Evolutionary conservation across 2,113 vertebrate species (phyloP).

Genomic region (Hystrix brachyura): DNA sequence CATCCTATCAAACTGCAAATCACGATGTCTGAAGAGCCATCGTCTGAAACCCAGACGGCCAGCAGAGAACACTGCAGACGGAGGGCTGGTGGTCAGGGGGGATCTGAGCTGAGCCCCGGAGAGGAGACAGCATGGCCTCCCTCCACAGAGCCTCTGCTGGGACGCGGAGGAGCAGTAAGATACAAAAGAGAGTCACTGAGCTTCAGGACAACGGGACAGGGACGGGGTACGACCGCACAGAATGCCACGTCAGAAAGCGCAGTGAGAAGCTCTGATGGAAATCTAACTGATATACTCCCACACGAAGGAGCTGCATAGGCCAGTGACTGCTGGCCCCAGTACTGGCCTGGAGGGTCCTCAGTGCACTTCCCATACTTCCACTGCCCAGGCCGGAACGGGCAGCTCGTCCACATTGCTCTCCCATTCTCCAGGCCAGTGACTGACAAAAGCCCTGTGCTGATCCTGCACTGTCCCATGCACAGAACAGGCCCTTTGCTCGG

Average conservation of each 20-base stretch:
- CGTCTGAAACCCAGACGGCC: slow-evolving; percentile 50
- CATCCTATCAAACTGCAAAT: slow-evolving; percentile 44
- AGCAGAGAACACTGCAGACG: slow-evolving; percentile 27
- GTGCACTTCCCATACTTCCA: background rate
- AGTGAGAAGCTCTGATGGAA: background rate
- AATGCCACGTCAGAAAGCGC: background rate
- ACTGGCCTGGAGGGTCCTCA: background rate
- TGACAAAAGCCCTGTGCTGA: background rate
- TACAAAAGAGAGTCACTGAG: background rate
- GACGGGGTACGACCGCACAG: background rate
- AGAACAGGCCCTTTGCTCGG: background rate
- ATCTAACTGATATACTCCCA: background rate
- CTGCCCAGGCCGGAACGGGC: background rate
- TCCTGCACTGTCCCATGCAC: background rate
- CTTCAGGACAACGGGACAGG: background rate
- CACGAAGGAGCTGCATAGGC: background rate
- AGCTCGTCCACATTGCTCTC: background rate
- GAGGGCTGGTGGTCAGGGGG: background rate
- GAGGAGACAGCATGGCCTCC: background rate
- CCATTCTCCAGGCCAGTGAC: background rate
- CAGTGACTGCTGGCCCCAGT: background rate
- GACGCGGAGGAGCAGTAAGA: too few species aligned
- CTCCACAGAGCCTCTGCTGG: background rate
- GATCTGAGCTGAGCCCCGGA: background rate
- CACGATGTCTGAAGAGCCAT: background rate